These are phyloP conservation scores for Drosophila atroscutellata DNA, from an alignment of 2,888 invertebrate species.

Conservation along the genomic window DNA sequence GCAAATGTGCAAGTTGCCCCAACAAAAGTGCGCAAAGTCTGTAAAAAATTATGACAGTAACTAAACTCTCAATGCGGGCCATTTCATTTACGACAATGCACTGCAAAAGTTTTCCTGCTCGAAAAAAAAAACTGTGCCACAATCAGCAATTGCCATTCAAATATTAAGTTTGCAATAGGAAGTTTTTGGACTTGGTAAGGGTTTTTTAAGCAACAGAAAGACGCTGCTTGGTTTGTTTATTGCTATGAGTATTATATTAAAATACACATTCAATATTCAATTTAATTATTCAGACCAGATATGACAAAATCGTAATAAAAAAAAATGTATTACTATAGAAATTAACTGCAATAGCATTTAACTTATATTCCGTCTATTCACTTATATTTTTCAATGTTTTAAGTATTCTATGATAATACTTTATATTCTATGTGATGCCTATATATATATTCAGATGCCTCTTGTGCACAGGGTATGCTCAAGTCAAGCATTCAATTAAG, in stretches of 20 bases:
- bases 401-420: neutral
- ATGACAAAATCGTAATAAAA: too few relatives aligned
- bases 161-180: neutral
- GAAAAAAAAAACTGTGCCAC: neutral
- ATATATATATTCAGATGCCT: neutral
- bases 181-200: neutral
- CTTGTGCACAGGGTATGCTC: conserved; percentile 40
- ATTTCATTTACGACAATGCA: conserved; percentile 64
- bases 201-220: neutral
- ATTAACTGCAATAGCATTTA: neutral
- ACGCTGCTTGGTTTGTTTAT: neutral
- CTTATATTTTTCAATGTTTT: neutral
- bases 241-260: neutral
- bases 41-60: conserved; percentile 77
- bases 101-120: conserved; percentile 37
- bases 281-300: too few relatives aligned
- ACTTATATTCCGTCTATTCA: neutral
- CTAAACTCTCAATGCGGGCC: conserved; percentile 68
- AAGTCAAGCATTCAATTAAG: neutral
- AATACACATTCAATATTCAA: too few relatives aligned
- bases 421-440: neutral
- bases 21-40: conserved; percentile 45
- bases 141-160: conserved; percentile 2
- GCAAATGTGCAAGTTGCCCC: conserved; percentile 19
- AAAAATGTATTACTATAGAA: too few relatives aligned